A percentile compares a stretch with the other conserved stretches of the same genome.
phyloP scores from a whole-genome alignment of 1,140 invertebrate species.

The Lanistes nyassanus region DNA sequence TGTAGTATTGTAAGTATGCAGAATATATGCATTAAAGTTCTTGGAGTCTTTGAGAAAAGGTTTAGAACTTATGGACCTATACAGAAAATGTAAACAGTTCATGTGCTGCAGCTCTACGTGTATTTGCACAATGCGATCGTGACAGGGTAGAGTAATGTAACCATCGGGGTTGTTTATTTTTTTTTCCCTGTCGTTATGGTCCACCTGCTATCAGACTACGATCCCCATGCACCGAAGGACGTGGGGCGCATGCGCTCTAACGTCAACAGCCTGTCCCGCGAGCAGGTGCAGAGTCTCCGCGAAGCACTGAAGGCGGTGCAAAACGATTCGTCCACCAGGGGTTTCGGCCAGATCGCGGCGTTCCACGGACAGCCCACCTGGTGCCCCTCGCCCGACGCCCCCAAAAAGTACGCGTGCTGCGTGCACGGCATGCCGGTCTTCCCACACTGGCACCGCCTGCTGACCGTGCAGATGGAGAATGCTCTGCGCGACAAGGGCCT shows the following conservation, averaged over 20 bases:
- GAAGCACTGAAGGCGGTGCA: constrained; percentile 23
- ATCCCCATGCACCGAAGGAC: no score
- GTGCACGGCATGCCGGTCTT: constrained; percentile 35
- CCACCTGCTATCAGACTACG: background rate
- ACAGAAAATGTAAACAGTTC: no score
- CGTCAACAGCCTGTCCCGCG: constrained; percentile 21
- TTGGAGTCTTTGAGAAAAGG: no score
- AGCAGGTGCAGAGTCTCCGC: constrained; percentile 28
- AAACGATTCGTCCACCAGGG: constrained; percentile 26
- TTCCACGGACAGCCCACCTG: constrained; percentile 31
- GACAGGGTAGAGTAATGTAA: background rate
- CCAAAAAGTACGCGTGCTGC: constrained; percentile 31
- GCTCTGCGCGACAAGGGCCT: background rate
- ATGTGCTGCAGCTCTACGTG: no score
- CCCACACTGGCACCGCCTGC: constrained; percentile 41
- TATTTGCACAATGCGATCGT: no score
- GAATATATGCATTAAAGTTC: no score
- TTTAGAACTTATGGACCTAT: no score
- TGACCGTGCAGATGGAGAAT: constrained; percentile 35
- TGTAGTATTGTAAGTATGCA: no score
- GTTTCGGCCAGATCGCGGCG: constrained; percentile 31
- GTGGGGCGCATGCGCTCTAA: constrained; percentile 22
- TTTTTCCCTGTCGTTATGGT: background rate
- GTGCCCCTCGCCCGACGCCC: constrained; percentile 26
- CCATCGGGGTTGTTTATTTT: background rate